Conservation (phyloP, 2,888 invertebrate genomes). For the Choristoneura rosaceana region DNA sequence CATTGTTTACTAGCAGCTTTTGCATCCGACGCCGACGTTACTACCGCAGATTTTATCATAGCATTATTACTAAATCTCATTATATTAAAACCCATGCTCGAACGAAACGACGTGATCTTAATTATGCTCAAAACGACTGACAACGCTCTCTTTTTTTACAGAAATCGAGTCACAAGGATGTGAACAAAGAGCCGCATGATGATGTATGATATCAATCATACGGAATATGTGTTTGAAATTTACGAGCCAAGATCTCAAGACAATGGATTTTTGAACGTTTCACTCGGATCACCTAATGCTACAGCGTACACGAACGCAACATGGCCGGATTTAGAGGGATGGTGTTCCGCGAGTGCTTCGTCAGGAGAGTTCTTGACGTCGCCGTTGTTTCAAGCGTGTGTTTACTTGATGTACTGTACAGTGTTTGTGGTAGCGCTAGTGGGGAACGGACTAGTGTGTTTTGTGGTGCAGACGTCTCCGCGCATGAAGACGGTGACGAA, state of each 20-base stretch:
- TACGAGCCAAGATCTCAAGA: conserved; percentile 56
- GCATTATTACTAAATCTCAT: conserved; percentile 25
- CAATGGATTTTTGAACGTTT: conserved; percentile 47
- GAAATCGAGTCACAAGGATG: conserved; percentile 30
- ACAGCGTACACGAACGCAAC: conserved; percentile 55
- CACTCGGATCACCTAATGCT: conserved; percentile 47
- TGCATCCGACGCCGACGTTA: conserved; percentile 11
- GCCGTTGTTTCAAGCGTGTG: conserved; percentile 86
- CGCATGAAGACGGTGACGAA: conserved; percentile 97
- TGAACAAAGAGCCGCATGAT: conserved; percentile 56
- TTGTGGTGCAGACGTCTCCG: conserved; percentile 92
- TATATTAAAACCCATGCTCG: conserved; percentile 1
- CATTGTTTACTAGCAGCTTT: conserved; percentile 35
- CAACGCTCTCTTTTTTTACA: conserved; percentile 19
- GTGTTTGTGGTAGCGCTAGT: conserved; percentile 89
- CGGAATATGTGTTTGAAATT: conserved; percentile 45
- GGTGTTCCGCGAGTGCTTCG: conserved; percentile 55
- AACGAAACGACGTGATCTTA: neutral
- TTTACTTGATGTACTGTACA: conserved; percentile 89
- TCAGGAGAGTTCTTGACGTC: conserved; percentile 68
- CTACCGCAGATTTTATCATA: conserved; percentile 22
- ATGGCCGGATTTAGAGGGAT: conserved; percentile 59
- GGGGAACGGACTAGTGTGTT: conserved; percentile 93
- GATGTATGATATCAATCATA: conserved; percentile 64
- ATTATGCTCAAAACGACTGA: conserved; percentile 1